Conservation (phyloP, 2,797 vertebrate genomes). For the Alfaro cultratus region DNA sequence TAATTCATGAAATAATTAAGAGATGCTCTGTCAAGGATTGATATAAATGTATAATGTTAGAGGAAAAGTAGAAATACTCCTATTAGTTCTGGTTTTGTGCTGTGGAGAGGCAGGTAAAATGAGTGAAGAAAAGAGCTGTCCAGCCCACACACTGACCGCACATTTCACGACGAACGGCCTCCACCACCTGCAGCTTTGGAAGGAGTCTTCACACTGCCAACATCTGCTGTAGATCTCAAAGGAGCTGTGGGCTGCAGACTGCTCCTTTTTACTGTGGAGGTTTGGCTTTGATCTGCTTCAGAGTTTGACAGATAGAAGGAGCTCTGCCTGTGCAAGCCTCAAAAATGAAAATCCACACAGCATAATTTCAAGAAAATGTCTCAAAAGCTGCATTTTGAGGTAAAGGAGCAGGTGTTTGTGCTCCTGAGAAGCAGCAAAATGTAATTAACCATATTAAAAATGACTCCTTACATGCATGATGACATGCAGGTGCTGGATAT, state of each 20-base stretch:
- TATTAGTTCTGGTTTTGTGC: slow-evolving; percentile 27
- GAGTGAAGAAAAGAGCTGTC: slow-evolving; percentile 30
- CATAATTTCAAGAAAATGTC: slow-evolving; percentile 12
- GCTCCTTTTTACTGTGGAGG: slow-evolving; percentile 24
- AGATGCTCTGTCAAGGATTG: slow-evolving; percentile 13
- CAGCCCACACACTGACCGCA: slow-evolving; percentile 35
- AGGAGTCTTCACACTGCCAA: slow-evolving; percentile 35
- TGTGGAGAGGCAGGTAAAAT: slow-evolving; percentile 15
- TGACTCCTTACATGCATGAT: slow-evolving; percentile 31
- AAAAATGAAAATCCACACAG: slow-evolving; percentile 11
- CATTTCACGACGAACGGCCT: slow-evolving; percentile 33
- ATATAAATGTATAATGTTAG: background rate
- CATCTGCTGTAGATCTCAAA: slow-evolving; percentile 57
- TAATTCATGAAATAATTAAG: slow-evolving; percentile 18
- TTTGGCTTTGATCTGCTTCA: slow-evolving; percentile 32
- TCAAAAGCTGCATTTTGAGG: slow-evolving; percentile 30
- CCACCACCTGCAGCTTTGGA: slow-evolving; percentile 45
- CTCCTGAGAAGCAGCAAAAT: slow-evolving; percentile 38
- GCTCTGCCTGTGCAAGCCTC: slow-evolving; percentile 25
- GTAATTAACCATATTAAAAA: slow-evolving; percentile 51
- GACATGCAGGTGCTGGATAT: slow-evolving; percentile 13
- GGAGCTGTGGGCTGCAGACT: slow-evolving; percentile 29
- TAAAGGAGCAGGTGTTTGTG: slow-evolving; percentile 51
- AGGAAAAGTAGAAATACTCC: slow-evolving; percentile 12
- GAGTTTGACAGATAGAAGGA: slow-evolving; percentile 37